Evolutionary conservation across 2,797 vertebrate genomes (phyloP), one percentile per base, ranked within the genome.

Genomic region (Phoebastria nigripes): DNA sequence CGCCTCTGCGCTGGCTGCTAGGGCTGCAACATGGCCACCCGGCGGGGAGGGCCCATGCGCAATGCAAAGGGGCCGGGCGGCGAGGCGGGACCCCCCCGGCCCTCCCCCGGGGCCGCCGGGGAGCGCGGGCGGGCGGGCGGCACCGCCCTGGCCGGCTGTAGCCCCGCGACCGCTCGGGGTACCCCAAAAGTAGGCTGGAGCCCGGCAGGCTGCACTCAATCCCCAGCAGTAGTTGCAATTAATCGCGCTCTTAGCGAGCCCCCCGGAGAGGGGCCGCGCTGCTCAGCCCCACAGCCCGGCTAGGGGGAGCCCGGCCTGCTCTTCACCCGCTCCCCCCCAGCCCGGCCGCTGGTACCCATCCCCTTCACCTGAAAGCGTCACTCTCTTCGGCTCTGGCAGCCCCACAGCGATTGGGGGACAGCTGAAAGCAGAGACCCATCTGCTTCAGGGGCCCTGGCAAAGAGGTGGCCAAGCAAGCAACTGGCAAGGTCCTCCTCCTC

Each of bases 21-120:
- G 69, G 33, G 31, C 95, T 91, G 88, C 94, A 96, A 96, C 94
- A 96, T 96, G 94, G 93, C 94, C 94, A 94, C 95, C 93, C 95
- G 63, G 72, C 71, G 63, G n/a, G 95, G 90, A 86, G 95, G 63
- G 58, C 76, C 94, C 63, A 94, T 59, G 88, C 72, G 88, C 76
- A 86, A 66, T 24, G 78, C 86, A 26, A 90, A 77, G 93, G 82
- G 37, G 87, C 31, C 67, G 65, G 84, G 65, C 55, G 84, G 66
- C 44, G 28, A 94, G 87, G 94, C 92, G 87, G 92, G 93, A 92
- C 80, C 90, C 93, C 94, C 90, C 90, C 90, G 33, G 89, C 83
- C 79, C 92, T 59, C 42, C 94, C 71, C 66, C 76, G 74, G 51
- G 74, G 74, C 83, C n/a, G 22, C 71, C 37, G 37, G 46, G 46